These are phyloP conservation scores for Eutolmus rufibarbis DNA, from an alignment of 2,888 invertebrate genomes.

Conservation along the genomic window DNA sequence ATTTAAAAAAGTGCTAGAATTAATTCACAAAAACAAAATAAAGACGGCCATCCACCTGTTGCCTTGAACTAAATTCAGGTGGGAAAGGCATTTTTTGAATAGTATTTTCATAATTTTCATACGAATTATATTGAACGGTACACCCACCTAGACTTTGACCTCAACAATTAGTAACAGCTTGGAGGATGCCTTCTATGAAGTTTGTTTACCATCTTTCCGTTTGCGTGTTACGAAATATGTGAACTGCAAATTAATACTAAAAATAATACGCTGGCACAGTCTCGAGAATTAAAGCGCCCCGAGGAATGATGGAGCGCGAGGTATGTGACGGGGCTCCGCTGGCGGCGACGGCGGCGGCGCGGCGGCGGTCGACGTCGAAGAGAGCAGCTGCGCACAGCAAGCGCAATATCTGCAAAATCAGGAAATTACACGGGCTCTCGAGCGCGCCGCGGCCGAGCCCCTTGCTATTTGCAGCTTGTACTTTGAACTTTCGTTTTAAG, in stretches of 20 bases:
- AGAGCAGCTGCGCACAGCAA: not conserved
- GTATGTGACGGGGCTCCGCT: not conserved
- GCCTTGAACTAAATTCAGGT: not conserved
- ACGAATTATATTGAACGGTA: not conserved
- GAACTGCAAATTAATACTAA: slow-evolving; percentile 20
- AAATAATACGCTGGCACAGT: slow-evolving; percentile 1
- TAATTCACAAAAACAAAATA: not conserved
- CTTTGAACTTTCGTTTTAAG: slow-evolving; percentile 7
- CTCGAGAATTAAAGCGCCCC: not conserved
- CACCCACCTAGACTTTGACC: slow-evolving; percentile 1
- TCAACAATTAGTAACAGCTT: not conserved
- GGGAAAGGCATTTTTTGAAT: not conserved
- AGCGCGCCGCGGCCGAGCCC: not conserved
- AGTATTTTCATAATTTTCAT: not conserved
- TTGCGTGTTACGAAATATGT: not conserved
- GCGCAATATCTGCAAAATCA: not conserved
- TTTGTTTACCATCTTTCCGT: not conserved
- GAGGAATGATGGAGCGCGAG: not conserved
- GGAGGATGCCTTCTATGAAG: not conserved
- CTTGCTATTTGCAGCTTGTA: not conserved
- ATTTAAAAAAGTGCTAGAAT: not conserved
- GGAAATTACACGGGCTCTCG: not conserved
- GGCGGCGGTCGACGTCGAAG: not conserved
- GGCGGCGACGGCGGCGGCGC: not conserved
- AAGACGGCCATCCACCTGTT: not conserved